phyloP scores from a whole-genome alignment of 2,888 invertebrate species.

The Lasioglossum oenotherae region DNA sequence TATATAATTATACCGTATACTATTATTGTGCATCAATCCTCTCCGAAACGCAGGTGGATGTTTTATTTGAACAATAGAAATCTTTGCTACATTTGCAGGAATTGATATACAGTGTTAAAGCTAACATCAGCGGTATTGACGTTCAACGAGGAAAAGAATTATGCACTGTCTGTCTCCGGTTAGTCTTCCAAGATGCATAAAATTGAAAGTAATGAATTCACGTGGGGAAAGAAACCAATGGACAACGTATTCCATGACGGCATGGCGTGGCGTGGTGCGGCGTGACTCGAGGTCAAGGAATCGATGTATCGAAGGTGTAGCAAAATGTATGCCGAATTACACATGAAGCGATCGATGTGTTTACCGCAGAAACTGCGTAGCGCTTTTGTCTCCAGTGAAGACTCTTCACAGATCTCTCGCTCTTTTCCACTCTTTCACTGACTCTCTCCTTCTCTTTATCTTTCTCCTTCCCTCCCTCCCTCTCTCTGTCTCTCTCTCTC shows the following conservation, averaged over 20 bases:
- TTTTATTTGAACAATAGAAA: background rate
- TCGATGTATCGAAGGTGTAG: background rate
- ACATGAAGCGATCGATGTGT: constrained; percentile 3
- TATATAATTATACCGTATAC: background rate
- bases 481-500: background rate
- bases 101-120: background rate
- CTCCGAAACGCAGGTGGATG: background rate
- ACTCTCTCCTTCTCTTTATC: background rate
- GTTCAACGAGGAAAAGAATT: background rate
- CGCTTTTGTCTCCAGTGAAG: constrained; percentile 46
- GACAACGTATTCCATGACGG: background rate
- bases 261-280: background rate
- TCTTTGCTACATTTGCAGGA: background rate
- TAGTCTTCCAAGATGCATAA: background rate
- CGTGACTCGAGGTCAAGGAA: constrained; percentile 5
- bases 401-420: constrained; percentile 26
- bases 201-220: constrained; percentile 3
- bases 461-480: background rate
- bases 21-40: background rate
- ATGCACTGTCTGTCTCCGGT: background rate
- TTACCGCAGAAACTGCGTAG: constrained; percentile 53
- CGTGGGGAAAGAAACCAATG: background rate
- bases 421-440: background rate
- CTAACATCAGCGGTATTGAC: background rate
- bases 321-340: constrained; percentile 9